These are phyloP conservation scores for Buphagus erythrorhynchus DNA, from an alignment of 2,797 vertebrate genomes.

Conservation along the genomic window DNA sequence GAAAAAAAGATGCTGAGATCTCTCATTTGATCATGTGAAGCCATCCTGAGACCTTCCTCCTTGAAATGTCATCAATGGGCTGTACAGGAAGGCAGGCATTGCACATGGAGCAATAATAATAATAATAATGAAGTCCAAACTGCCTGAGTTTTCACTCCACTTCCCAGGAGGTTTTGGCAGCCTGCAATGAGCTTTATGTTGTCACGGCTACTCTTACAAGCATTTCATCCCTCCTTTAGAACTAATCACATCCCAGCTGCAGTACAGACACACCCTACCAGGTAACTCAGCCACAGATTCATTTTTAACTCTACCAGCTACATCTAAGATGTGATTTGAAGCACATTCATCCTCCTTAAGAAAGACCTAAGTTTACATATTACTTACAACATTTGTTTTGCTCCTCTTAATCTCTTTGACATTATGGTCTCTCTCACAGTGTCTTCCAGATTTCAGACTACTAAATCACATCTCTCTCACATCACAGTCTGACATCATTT, in stretches of 20 bases:
- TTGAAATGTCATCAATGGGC: not conserved
- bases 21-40: not conserved
- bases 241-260: not conserved
- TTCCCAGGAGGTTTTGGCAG: not conserved
- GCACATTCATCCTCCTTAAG: not conserved
- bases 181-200: not conserved
- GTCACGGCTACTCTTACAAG: not conserved
- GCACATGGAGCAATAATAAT: not conserved
- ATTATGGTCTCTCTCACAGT: accelerated
- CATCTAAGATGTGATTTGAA: not conserved
- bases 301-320: not conserved
- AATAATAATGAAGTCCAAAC: not conserved
- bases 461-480: not conserved
- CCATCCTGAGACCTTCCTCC: not conserved
- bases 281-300: not conserved
- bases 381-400: not conserved
- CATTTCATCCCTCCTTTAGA: not conserved
- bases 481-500: not conserved
- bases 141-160: not conserved
- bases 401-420: not conserved
- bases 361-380: not conserved
- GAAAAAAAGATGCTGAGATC: not conserved
- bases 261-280: not conserved
- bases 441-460: not conserved
- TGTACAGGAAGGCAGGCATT: not conserved